These are phyloP conservation scores for Stichodactyla mertensii DNA, from an alignment of 64 coral and sea anemone species.

Conservation along the genomic window DNA sequence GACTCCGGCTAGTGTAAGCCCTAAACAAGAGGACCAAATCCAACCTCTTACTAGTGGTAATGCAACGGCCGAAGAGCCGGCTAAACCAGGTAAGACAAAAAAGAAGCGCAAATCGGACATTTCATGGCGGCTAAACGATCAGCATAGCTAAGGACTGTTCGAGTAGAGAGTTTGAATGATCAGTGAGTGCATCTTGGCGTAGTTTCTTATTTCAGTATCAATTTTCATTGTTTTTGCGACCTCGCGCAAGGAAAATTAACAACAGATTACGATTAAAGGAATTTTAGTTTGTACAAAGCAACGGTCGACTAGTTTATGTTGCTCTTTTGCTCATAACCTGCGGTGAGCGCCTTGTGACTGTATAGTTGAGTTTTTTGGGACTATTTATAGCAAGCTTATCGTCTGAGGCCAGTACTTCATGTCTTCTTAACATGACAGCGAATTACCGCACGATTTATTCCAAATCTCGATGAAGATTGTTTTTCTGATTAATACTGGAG, in stretches of 20 bases:
- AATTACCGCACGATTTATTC: background rate
- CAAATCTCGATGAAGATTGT: background rate
- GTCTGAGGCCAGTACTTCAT: background rate
- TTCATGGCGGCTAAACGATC: background rate
- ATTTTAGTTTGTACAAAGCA: background rate
- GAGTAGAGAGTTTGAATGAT: background rate
- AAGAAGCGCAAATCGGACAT: background rate
- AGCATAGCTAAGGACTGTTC: background rate
- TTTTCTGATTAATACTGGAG: background rate
- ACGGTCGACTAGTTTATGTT: background rate
- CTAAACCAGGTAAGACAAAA: conserved; percentile 1
- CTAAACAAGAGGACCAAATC: conserved; percentile 7
- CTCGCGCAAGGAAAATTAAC: background rate
- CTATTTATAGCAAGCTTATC: background rate
- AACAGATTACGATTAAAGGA: background rate
- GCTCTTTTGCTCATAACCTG: background rate
- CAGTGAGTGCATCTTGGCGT: background rate
- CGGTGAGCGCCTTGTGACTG: background rate
- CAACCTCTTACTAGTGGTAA: background rate
- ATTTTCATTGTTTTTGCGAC: background rate
- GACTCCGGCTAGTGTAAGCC: background rate
- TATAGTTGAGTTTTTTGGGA: background rate
- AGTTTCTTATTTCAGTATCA: background rate
- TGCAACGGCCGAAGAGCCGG: background rate
- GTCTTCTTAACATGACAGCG: background rate